Percentiles rank a stretch among this genome's conserved stretches.
Conservation (phyloP, 2,113 vertebrate species). For the Hirundichthys speculiger region DNA sequence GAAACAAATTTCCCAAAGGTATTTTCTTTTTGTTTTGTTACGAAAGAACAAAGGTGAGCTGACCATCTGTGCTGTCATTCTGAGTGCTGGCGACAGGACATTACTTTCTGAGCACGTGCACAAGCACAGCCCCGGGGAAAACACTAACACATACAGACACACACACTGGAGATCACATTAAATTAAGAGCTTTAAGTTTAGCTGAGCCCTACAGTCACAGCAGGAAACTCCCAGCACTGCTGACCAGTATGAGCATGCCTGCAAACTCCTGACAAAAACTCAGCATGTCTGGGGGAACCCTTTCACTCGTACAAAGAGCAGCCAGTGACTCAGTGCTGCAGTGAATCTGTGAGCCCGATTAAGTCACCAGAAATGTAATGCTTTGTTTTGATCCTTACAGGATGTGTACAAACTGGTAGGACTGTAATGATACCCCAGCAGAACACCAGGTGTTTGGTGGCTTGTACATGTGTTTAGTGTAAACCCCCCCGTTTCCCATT, state of each 20-base stretch:
- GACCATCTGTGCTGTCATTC: conserved; percentile 34
- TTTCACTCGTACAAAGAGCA: conserved; percentile 44
- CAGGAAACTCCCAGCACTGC: conserved; percentile 35
- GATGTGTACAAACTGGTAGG: conserved; percentile 46
- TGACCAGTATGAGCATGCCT: conserved; percentile 44
- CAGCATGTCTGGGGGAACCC: conserved; percentile 22
- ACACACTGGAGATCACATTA: conserved; percentile 47
- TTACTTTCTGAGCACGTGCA: conserved; percentile 42
- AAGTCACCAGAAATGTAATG: conserved; percentile 48
- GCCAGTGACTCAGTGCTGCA: conserved; percentile 51
- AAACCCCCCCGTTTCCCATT: too few species aligned
- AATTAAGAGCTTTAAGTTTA: conserved; percentile 62
- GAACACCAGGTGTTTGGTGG: conserved; percentile 51
- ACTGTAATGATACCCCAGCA: conserved; percentile 51
- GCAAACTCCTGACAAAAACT: conserved; percentile 7
- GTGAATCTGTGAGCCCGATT: conserved; percentile 47
- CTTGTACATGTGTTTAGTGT: conserved; percentile 6
- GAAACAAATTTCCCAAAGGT: conserved; percentile 64
- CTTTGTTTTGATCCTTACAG: conserved; percentile 55
- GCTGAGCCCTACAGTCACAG: conserved; percentile 48
- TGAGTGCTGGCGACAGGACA: conserved; percentile 48
- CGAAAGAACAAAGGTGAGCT: conserved; percentile 40
- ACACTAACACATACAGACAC: conserved; percentile 21
- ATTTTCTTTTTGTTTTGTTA: conserved; percentile 24
- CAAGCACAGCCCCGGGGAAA: conserved; percentile 16